Conservation (phyloP, 2,797 vertebrate genomes). For the Lepilemur septentrionalis region DNA sequence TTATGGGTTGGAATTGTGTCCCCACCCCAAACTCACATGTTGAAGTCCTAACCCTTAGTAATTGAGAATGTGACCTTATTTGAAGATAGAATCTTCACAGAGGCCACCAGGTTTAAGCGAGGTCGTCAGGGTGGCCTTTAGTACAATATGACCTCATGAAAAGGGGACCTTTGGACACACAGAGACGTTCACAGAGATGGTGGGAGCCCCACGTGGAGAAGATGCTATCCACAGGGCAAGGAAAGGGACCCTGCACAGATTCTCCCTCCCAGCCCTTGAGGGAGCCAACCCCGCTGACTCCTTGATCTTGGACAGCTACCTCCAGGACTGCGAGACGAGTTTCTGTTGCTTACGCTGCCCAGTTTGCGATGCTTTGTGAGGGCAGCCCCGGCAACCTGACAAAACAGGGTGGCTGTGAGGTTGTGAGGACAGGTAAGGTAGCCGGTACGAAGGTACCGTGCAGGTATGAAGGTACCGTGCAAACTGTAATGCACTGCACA, state of each 20-base stretch:
- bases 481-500: background rate
- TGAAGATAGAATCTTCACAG: background rate
- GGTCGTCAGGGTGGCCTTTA: background rate
- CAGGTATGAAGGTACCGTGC: background rate
- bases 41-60: background rate
- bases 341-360: background rate
- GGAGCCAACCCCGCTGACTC: background rate
- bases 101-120: background rate
- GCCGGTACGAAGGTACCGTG: background rate
- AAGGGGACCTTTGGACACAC: background rate
- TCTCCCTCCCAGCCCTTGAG: background rate
- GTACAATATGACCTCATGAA: background rate
- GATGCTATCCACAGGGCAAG: background rate
- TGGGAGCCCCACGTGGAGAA: background rate
- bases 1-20: background rate
- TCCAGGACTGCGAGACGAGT: background rate
- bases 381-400: background rate
- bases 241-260: background rate
- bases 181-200: background rate
- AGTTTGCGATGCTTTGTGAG: rapidly evolving
- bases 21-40: background rate
- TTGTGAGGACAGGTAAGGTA: background rate
- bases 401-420: background rate
- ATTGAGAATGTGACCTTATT: background rate
- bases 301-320: background rate